Evolutionary conservation across 2,797 vertebrate genomes (phyloP).

Genomic region (Smutsia gigantea): DNA sequence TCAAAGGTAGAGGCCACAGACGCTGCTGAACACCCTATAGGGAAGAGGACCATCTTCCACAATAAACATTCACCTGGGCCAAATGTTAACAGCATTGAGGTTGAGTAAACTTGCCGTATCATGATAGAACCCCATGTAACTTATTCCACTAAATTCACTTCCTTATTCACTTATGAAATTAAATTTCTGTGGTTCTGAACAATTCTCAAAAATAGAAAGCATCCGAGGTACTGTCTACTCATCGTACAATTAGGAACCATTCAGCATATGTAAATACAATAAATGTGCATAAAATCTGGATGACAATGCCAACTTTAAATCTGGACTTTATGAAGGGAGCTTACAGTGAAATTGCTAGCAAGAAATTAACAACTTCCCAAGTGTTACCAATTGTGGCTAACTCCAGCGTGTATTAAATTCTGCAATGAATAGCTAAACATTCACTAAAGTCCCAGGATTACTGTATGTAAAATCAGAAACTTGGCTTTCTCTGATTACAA

Average conservation of each 20-base stretch:
- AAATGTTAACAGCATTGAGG: not conserved
- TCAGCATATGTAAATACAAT: slow-evolving; percentile 55
- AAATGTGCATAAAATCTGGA: slow-evolving; percentile 65
- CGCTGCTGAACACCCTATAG: not conserved
- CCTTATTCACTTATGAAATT: slow-evolving; percentile 27
- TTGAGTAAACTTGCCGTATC: not conserved
- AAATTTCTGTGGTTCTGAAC: not conserved
- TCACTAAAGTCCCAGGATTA: slow-evolving; percentile 58
- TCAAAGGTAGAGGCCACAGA: not conserved
- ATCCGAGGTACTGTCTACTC: slow-evolving; percentile 49
- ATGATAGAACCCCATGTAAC: not conserved
- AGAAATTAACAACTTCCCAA: slow-evolving; percentile 68
- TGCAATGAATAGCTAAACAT: slow-evolving; percentile 29
- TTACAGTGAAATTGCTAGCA: slow-evolving; percentile 73
- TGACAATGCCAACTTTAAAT: slow-evolving; percentile 67
- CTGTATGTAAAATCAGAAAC: slow-evolving; percentile 55
- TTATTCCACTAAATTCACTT: not conserved
- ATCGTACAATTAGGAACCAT: slow-evolving; percentile 45
- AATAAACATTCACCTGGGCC: not conserved
- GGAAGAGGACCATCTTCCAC: not conserved
- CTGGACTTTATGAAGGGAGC: slow-evolving; percentile 70
- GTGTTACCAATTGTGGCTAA: slow-evolving; percentile 80
- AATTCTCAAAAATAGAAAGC: slow-evolving; percentile 50
- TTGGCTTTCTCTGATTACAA: slow-evolving; percentile 55
- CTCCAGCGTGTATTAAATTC: slow-evolving; percentile 72